Conservation (phyloP, 2,113 vertebrate genomes). For the Pangasianodon gigas region DNA sequence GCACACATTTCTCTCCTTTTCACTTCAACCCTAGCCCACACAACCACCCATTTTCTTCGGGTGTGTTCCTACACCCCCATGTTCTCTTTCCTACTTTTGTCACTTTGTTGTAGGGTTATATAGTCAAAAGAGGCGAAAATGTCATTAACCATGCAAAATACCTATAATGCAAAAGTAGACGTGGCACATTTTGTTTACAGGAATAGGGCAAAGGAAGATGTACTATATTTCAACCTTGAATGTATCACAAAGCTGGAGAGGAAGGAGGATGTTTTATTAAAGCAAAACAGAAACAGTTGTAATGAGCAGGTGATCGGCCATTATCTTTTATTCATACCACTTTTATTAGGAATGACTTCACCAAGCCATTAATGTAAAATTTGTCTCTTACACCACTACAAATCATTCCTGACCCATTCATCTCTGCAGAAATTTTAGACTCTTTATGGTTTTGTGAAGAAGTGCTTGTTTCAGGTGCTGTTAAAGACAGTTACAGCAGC, state of each 20-base stretch:
- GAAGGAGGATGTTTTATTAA: neutral
- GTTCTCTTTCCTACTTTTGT: neutral
- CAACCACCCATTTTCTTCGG: constrained; percentile 38
- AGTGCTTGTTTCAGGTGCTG: constrained; percentile 8
- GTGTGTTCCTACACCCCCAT: constrained; percentile 43
- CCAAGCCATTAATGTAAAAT: neutral
- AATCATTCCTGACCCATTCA: neutral
- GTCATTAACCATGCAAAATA: neutral
- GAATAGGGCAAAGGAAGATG: neutral
- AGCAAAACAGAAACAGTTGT: neutral
- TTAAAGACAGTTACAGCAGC: neutral
- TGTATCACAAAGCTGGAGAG: neutral
- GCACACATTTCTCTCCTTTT: constrained; percentile 47
- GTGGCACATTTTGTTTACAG: neutral
- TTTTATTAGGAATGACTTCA: neutral
- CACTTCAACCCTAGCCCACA: constrained; percentile 46
- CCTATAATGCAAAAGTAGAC: neutral
- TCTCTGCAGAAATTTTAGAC: neutral
- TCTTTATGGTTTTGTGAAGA: neutral
- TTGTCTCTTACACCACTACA: neutral
- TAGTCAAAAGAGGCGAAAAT: neutral
- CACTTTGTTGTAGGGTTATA: neutral
- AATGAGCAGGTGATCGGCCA: neutral
- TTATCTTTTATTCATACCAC: neutral
- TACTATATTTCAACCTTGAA: neutral